Evolutionary conservation across 2,888 invertebrate species (phyloP).

Genomic region (Gryllus longicercus): DNA sequence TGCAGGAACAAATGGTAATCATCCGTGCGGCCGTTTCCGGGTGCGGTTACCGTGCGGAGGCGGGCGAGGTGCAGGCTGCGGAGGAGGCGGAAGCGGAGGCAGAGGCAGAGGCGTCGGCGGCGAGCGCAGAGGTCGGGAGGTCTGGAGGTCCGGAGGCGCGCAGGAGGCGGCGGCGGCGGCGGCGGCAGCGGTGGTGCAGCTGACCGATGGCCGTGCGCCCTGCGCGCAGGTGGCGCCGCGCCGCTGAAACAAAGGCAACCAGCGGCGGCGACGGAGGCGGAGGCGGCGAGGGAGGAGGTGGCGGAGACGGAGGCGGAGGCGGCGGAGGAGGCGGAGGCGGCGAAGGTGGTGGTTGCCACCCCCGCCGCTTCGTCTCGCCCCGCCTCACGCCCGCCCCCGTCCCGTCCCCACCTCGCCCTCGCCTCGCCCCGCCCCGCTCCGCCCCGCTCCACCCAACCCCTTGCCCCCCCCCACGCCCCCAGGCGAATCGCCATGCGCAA

Average conservation of each 20-base stretch:
- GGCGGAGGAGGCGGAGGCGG: conserved; percentile 6
- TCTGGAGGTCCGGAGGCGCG: neutral
- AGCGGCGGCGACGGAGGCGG: neutral
- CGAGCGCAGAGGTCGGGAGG: conserved; percentile 17
- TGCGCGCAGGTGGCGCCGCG: conserved; percentile 17
- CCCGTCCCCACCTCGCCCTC: neutral
- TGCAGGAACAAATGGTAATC: conserved; percentile 17
- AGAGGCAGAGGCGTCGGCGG: neutral
- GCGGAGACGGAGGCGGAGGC: conserved; percentile 23
- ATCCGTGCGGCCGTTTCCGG: conserved; percentile 10
- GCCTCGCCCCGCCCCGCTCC: neutral
- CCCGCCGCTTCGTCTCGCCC: conserved; percentile 19
- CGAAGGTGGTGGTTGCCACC: neutral
- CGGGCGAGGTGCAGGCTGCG: neutral
- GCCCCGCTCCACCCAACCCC: neutral
- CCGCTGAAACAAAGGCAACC: neutral
- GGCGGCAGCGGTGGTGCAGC: conserved; percentile 19
- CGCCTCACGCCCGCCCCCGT: neutral
- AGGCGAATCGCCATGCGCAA: no score
- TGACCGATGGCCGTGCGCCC: neutral
- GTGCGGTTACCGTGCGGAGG: neutral
- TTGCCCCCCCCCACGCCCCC: no score
- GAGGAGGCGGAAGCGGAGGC: neutral
- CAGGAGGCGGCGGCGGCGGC: conserved; percentile 12
- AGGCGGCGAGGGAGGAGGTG: neutral